Percentiles rank a stretch among this genome's conserved stretches.
phyloP scores from a whole-genome alignment of 2,888 invertebrate genomes.

The Andrena chrysosceles region DNA sequence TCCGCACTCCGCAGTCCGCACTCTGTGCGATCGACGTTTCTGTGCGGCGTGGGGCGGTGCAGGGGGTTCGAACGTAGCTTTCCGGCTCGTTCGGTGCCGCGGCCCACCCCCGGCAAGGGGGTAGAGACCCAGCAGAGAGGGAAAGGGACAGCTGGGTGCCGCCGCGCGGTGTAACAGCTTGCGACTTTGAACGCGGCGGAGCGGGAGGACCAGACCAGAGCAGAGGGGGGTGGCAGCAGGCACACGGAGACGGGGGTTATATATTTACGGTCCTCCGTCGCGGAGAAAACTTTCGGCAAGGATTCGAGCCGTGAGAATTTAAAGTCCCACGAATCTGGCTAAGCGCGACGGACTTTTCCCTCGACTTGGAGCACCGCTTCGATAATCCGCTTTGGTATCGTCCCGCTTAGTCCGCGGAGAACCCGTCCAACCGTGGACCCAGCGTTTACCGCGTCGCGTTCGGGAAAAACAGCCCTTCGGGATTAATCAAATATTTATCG shows the following conservation, averaged over 20 bases:
- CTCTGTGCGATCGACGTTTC: slow-evolving; percentile 43
- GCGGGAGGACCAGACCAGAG: slow-evolving; percentile 7
- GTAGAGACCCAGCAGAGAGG: slow-evolving; percentile 23
- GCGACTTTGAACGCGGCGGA: slow-evolving; percentile 68
- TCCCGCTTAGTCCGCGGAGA: slow-evolving; percentile 23
- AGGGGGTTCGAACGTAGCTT: slow-evolving; percentile 20
- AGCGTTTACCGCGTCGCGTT: slow-evolving; percentile 27
- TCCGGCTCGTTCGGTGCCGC: neutral
- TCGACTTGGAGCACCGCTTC: slow-evolving; percentile 57
- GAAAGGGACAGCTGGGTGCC: slow-evolving; percentile 53
- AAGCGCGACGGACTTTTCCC: slow-evolving; percentile 67
- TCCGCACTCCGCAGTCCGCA: slow-evolving; percentile 18
- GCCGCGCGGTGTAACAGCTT: slow-evolving; percentile 75
- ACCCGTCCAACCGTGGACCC: neutral
- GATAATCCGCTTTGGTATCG: slow-evolving; percentile 71
- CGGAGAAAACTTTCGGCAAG: slow-evolving; percentile 68
- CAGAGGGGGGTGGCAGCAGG: neutral
- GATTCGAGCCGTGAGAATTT: slow-evolving; percentile 74
- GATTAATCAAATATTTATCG: slow-evolving; percentile 48
- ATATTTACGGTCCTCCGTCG: slow-evolving; percentile 66
- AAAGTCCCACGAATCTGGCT: slow-evolving; percentile 71
- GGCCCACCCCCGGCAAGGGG: neutral
- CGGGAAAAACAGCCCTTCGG: neutral
- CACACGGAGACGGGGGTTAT: slow-evolving; percentile 44
- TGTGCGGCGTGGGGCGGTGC: neutral